A percentile compares a stretch with the other conserved stretches of the same genome.
Conservation (phyloP, 2,113 vertebrate genomes). For the Silurus glanis region DNA sequence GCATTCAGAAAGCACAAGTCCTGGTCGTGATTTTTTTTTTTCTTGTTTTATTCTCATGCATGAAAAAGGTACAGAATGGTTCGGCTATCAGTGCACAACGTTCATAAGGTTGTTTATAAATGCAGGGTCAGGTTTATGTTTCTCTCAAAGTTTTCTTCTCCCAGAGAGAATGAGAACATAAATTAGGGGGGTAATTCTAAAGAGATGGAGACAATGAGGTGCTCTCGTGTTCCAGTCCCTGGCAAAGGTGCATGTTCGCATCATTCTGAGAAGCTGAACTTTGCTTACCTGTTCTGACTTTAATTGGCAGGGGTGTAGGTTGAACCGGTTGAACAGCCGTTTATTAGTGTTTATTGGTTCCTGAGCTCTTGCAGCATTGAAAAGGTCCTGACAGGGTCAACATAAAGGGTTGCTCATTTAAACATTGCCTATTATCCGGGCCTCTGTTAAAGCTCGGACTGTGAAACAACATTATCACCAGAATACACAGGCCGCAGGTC, state of each 20-base stretch:
- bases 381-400: neutral
- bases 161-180: constrained; percentile 11
- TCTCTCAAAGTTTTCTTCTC: constrained; percentile 36
- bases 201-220: constrained; percentile 24
- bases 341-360: constrained; percentile 43
- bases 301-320: neutral
- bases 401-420: neutral
- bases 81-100: neutral
- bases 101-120: constrained; percentile 15
- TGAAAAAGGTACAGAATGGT: neutral
- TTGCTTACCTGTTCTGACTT: constrained; percentile 8
- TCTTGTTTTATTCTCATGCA: neutral
- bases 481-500: neutral
- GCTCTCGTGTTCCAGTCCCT: constrained; percentile 59
- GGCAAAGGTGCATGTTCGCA: constrained; percentile 42
- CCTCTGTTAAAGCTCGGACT: constrained; percentile 13
- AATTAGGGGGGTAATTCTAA: constrained; percentile 17
- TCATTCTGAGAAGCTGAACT: constrained; percentile 25
- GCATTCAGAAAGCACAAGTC: constrained; percentile 29
- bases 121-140: constrained; percentile 17
- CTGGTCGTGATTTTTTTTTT: constrained; percentile 31
- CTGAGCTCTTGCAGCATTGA: neutral
- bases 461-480: neutral
- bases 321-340: constrained; percentile 1
- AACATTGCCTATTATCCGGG: neutral